Evolutionary conservation across 2,113 vertebrate species (phyloP).

Genomic region (Chloropsis hardwickii): DNA sequence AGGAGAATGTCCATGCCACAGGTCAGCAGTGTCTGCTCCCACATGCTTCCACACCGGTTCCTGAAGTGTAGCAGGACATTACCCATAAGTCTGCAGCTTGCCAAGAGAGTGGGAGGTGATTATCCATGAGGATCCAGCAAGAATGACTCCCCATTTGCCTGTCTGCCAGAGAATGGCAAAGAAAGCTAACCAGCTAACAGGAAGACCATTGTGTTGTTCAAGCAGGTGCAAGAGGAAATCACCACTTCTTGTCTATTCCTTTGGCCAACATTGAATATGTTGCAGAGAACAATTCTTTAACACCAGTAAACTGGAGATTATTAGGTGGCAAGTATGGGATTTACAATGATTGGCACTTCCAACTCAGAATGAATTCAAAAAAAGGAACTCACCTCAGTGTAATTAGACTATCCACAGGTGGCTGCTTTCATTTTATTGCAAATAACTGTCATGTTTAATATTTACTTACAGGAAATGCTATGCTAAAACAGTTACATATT

Average conservation of each 20-base stretch:
- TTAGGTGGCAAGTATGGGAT: not conserved
- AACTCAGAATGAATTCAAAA: not conserved
- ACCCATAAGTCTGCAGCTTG: not conserved
- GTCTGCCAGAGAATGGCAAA: not conserved
- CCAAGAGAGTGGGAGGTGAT: not conserved
- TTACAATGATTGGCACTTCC: not conserved
- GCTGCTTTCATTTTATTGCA: not conserved
- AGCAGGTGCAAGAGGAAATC: not conserved
- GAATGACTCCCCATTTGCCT: not conserved
- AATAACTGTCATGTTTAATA: not conserved
- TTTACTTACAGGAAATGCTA: not conserved
- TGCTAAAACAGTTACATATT: not conserved
- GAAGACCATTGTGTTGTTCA: not conserved
- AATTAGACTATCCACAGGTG: not conserved
- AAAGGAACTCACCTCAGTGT: not conserved
- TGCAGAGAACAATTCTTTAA: not conserved
- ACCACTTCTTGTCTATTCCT: not conserved
- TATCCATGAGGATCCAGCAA: not conserved
- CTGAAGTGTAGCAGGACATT: not conserved
- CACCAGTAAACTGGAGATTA: not conserved
- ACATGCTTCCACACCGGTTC: not conserved
- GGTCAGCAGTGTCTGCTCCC: not conserved
- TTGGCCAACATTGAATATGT: not conserved
- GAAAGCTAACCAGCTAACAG: not conserved
- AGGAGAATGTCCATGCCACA: not conserved